Percentiles rank a stretch among this genome's conserved stretches.
phyloP scores from a whole-genome alignment of 2,888 invertebrate genomes.

The Gryllus longicercus region DNA sequence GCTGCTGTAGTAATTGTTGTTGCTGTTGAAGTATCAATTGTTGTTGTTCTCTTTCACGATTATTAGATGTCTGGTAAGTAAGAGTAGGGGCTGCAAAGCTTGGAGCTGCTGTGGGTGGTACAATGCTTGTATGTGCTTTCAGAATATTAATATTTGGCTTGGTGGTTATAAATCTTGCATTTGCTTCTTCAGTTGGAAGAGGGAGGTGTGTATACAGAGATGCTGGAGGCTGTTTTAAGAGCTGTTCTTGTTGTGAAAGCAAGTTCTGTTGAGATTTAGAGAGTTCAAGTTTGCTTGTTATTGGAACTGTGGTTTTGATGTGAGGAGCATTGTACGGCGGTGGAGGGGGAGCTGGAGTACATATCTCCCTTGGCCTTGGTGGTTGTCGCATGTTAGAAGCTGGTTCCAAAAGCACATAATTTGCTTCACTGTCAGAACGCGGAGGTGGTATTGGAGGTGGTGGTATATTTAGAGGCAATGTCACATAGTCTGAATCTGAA shows the following conservation, averaged over 20 bases:
- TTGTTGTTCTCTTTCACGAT: neutral
- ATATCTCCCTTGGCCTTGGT: neutral
- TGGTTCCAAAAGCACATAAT: conserved; percentile 50
- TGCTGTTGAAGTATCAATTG: neutral
- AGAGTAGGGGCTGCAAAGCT: conserved; percentile 54
- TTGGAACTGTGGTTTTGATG: neutral
- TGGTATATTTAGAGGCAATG: conserved; percentile 49
- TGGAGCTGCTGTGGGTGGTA: conserved; percentile 60
- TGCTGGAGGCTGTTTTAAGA: conserved; percentile 64
- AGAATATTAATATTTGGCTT: conserved; percentile 72
- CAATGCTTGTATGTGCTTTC: conserved; percentile 70
- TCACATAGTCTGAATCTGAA: conserved; percentile 87
- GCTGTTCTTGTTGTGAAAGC: conserved; percentile 52
- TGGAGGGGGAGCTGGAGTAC: conserved; percentile 21
- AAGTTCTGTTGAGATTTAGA: conserved; percentile 33
- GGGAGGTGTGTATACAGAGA: conserved; percentile 41
- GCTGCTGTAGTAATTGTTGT: conserved; percentile 21
- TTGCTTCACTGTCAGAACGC: conserved; percentile 47
- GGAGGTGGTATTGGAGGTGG: conserved; percentile 35
- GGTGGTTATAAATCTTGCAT: conserved; percentile 72
- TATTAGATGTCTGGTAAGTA: conserved; percentile 32
- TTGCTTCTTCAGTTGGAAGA: conserved; percentile 60
- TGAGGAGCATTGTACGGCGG: neutral
- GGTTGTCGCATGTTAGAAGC: conserved; percentile 36
- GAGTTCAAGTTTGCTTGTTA: neutral